Percentiles rank a stretch among this genome's conserved stretches.
These are phyloP conservation scores for Penaeus indicus DNA, from an alignment of 1,140 invertebrate genomes.

Conservation along the genomic window DNA sequence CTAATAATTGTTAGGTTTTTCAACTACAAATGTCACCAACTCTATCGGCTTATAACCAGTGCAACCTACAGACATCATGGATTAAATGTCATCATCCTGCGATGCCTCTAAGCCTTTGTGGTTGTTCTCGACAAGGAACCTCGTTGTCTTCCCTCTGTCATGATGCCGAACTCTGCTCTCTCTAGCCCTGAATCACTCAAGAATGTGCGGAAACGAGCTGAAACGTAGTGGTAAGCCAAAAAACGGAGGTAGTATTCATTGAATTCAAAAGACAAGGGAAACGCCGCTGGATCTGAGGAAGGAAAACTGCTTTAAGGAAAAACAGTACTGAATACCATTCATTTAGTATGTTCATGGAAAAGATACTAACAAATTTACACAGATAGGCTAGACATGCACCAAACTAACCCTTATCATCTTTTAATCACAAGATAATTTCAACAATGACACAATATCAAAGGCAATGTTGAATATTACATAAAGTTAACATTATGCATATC, in stretches of 20 bases:
- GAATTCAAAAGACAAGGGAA: slow-evolving; percentile 97
- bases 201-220: slow-evolving; percentile 96
- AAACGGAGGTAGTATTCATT: slow-evolving; percentile 96
- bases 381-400: background rate
- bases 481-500: background rate
- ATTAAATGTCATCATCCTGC: slow-evolving; percentile 65
- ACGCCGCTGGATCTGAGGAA: slow-evolving; percentile 86
- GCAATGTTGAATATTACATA: background rate
- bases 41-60: background rate
- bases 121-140: slow-evolving; percentile 69
- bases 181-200: slow-evolving; percentile 94
- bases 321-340: background rate
- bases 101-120: slow-evolving; percentile 64
- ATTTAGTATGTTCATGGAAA: background rate
- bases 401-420: slow-evolving; percentile 31
- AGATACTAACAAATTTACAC: background rate
- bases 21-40: background rate
- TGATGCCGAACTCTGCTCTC: slow-evolving; percentile 86
- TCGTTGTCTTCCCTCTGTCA: slow-evolving; percentile 85
- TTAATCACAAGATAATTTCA: background rate
- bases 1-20: background rate
- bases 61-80: slow-evolving; percentile 49
- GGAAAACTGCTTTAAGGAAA: slow-evolving; percentile 48
- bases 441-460: too few species aligned
- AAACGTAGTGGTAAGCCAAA: slow-evolving; percentile 95